phyloP scores from a whole-genome alignment of 2,113 vertebrate species.

The Lophochroa leadbeateri region DNA sequence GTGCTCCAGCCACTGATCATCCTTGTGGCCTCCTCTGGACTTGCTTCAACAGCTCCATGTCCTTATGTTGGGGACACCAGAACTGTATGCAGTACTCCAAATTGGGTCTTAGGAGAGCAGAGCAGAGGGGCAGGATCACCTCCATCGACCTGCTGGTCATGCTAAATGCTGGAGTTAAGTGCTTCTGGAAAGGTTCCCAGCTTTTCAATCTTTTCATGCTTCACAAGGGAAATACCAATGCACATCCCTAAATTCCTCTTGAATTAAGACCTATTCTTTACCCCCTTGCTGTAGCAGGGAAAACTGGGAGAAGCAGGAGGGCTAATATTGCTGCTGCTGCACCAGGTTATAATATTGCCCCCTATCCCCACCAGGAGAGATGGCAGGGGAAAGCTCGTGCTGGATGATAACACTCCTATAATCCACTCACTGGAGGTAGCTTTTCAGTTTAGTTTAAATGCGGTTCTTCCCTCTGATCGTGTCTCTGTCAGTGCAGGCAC shows the following conservation, averaged over 20 bases:
- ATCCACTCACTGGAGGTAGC: slow-evolving; percentile 24
- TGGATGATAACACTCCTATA: background rate
- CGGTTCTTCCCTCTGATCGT: background rate
- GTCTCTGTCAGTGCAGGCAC: background rate
- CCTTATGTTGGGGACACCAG: background rate
- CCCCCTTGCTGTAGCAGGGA: fast-evolving
- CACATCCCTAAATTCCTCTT: background rate
- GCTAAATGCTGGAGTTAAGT: background rate
- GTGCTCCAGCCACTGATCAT: background rate
- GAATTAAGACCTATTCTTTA: background rate
- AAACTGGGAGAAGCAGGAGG: background rate
- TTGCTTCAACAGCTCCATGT: background rate
- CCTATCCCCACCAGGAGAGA: background rate
- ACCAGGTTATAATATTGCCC: background rate
- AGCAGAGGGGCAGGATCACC: background rate
- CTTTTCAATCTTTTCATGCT: background rate
- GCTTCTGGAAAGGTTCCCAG: background rate
- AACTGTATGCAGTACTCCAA: background rate
- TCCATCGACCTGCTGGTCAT: background rate
- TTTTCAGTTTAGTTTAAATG: background rate
- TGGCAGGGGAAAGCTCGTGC: background rate
- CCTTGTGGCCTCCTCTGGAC: background rate
- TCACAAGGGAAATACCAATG: background rate
- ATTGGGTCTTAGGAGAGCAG: background rate
- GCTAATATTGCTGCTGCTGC: slow-evolving; percentile 23